Evolutionary conservation across 2,797 vertebrate species (phyloP).

Genomic region (Linurgus olivaceus): DNA sequence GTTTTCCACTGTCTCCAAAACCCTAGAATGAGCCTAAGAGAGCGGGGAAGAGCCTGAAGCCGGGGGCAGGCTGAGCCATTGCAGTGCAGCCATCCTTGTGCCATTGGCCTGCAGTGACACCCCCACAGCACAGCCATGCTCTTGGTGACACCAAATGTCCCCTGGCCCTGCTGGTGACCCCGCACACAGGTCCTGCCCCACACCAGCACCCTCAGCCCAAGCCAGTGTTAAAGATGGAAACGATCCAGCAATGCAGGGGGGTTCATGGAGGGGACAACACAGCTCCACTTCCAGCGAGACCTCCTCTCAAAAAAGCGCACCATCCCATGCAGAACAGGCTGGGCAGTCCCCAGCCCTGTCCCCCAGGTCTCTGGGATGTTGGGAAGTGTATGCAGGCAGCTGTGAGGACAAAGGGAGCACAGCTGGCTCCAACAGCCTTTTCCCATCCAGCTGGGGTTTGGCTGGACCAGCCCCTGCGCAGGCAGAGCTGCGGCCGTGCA

Average conservation of each 20-base stretch:
- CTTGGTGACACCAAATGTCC: neutral
- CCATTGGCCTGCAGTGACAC: rapidly evolving
- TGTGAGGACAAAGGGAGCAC: neutral
- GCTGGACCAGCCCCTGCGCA: rapidly evolving
- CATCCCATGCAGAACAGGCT: no score
- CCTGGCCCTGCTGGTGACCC: neutral
- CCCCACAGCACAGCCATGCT: neutral
- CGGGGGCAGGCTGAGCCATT: neutral
- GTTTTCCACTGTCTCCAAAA: neutral
- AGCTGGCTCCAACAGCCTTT: neutral
- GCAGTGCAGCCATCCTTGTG: neutral
- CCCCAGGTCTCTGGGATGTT: rapidly evolving
- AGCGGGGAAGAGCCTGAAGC: neutral
- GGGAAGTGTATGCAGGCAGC: rapidly evolving
- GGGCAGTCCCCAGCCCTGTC: neutral
- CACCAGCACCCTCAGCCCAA: neutral
- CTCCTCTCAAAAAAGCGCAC: neutral
- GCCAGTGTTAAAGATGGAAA: neutral
- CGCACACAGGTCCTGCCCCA: rapidly evolving
- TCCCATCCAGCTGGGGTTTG: neutral
- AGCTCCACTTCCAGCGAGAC: rapidly evolving
- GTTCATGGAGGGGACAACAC: rapidly evolving
- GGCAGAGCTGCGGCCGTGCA: neutral
- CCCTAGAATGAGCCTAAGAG: neutral
- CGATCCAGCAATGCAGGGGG: rapidly evolving